phyloP scores from a whole-genome alignment of 2,113 vertebrate species.

The Smithornis capensis region DNA sequence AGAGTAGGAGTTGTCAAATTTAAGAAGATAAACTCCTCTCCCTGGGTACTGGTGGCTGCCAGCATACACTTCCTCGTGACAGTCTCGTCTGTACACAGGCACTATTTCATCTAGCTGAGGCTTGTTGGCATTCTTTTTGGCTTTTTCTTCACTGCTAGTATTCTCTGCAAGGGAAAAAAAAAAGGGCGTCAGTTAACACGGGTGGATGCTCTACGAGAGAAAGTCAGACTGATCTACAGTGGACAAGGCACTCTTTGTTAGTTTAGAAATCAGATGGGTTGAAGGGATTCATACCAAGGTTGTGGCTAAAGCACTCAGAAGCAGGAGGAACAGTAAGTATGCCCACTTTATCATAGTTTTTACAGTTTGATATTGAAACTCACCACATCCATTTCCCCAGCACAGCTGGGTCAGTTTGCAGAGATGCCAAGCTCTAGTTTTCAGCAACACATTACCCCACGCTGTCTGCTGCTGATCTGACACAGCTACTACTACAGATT shows the following conservation, averaged over 20 bases:
- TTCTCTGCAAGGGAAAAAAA: slow-evolving; percentile 70
- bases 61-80: slow-evolving; percentile 97
- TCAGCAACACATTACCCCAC: neutral
- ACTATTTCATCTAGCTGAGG: slow-evolving; percentile 97
- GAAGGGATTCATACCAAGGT: neutral
- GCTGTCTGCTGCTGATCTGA: neutral
- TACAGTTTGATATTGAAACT: neutral
- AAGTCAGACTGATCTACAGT: neutral
- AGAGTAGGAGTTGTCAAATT: slow-evolving; percentile 99
- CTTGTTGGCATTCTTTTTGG: slow-evolving; percentile 90
- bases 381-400: neutral
- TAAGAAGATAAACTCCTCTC: slow-evolving; percentile 96
- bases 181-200: neutral
- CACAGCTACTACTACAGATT: neutral
- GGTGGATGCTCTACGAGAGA: neutral
- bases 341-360: neutral
- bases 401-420: neutral
- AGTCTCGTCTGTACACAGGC: slow-evolving; percentile 98
- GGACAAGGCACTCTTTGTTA: neutral
- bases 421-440: neutral
- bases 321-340: neutral
- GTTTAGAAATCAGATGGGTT: neutral
- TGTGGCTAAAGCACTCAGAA: neutral
- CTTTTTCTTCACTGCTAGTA: slow-evolving; percentile 88
- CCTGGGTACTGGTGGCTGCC: slow-evolving; percentile 99